A percentile compares a stretch with the other conserved stretches of the same genome.
phyloP scores from a whole-genome alignment of 1,140 invertebrate species.

The Zaprionus ornatus region DNA sequence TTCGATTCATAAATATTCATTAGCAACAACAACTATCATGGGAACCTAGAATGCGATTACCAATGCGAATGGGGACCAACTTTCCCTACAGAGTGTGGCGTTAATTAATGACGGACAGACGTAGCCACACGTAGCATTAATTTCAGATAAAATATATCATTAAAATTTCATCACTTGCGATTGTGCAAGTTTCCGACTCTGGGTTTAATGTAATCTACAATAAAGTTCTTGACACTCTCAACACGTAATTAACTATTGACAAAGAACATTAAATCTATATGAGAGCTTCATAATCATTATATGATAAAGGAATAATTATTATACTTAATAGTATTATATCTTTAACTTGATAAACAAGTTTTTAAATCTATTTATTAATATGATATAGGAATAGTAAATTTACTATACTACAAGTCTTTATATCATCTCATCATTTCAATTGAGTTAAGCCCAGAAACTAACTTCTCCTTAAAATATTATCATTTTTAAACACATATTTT shows the following conservation, averaged over 20 bases:
- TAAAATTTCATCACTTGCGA: conserved; percentile 33
- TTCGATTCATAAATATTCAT: conserved; percentile 63
- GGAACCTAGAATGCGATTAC: conserved; percentile 38
- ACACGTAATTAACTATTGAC: not conserved
- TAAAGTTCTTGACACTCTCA: conserved; percentile 7
- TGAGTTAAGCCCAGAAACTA: not conserved
- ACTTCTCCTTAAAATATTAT: not conserved
- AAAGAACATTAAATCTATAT: not conserved
- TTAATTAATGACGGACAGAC: conserved; percentile 57
- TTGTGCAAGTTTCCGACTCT: conserved; percentile 7
- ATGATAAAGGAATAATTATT: not conserved
- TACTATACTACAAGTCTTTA: not conserved
- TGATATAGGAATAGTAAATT: too few relatives aligned
- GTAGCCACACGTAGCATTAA: conserved; percentile 31
- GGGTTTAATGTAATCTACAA: not conserved
- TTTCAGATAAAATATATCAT: conserved; percentile 55
- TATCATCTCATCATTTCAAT: not conserved
- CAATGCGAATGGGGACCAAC: conserved; percentile 24
- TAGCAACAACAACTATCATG: conserved; percentile 38
- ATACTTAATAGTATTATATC: not conserved
- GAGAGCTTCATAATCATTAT: not conserved
- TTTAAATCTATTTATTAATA: not conserved
- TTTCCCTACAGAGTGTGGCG: conserved; percentile 43
- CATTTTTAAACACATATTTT: too few relatives aligned
- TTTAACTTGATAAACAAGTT: not conserved